Evolutionary conservation across 2,888 invertebrate genomes (phyloP).

Genomic region (Stratiomys singularior): DNA sequence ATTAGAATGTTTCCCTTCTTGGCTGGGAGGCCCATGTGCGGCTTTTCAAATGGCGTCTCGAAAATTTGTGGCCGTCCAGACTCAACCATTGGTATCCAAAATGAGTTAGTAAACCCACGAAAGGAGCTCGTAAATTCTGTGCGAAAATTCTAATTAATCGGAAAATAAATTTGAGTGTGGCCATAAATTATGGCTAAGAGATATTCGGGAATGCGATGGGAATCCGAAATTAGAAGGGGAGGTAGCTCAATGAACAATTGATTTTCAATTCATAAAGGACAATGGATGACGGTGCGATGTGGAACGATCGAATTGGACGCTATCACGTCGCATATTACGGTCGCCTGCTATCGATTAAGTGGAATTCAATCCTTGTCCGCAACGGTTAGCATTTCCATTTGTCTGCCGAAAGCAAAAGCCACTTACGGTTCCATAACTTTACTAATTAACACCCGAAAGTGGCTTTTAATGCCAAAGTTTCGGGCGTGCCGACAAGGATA

Average conservation of each 20-base stretch:
- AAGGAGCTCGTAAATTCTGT: slow-evolving; percentile 44
- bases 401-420: not conserved
- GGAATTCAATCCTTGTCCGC: not conserved
- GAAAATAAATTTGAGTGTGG: slow-evolving; percentile 44
- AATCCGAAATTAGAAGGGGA: slow-evolving; percentile 39
- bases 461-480: slow-evolving; percentile 13
- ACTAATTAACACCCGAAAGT: slow-evolving; percentile 3
- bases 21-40: not conserved
- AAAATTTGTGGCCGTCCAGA: slow-evolving; percentile 22
- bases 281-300: not conserved
- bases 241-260: slow-evolving; percentile 5
- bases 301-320: not conserved
- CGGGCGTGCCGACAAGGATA: slow-evolving; percentile 8
- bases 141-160: slow-evolving; percentile 48
- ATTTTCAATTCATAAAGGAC: slow-evolving; percentile 20
- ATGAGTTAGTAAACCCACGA: slow-evolving; percentile 41
- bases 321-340: not conserved
- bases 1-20: not conserved
- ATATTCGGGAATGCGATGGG: slow-evolving; percentile 42
- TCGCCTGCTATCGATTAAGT: not conserved
- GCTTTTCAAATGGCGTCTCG: slow-evolving; percentile 6
- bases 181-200: slow-evolving; percentile 40
- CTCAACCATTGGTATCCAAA: not conserved
- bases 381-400: not conserved
- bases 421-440: not conserved